Conservation (phyloP, 1,140 invertebrate species). For the Theocolax elegans region DNA sequence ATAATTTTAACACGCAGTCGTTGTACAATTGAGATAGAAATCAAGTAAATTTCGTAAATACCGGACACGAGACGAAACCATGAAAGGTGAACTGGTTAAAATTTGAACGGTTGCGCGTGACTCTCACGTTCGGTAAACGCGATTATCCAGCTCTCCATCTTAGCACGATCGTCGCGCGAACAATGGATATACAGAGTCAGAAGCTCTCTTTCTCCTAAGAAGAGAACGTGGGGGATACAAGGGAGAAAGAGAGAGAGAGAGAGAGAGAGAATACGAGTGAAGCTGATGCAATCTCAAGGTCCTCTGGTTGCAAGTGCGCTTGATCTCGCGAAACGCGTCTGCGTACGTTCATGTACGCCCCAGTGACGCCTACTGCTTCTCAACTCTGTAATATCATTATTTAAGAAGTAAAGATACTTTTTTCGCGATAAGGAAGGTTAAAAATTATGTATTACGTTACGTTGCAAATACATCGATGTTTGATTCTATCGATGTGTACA, state of each 20-base stretch:
- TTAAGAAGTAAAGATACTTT: too few relatives aligned
- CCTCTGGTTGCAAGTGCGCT: slow-evolving; percentile 3
- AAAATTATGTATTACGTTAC: too few relatives aligned
- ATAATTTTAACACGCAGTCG: too few relatives aligned
- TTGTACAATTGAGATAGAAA: too few relatives aligned
- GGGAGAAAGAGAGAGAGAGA: slow-evolving; percentile 48
- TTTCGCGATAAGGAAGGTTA: too few relatives aligned
- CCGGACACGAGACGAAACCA: neutral
- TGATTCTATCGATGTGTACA: too few relatives aligned
- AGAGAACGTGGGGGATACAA: neutral
- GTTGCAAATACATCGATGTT: too few relatives aligned
- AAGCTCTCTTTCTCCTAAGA: neutral
- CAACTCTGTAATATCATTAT: too few relatives aligned
- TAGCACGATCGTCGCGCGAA: slow-evolving; percentile 7
- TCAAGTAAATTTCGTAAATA: neutral
- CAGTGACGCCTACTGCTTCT: too few relatives aligned
- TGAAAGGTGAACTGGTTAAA: neutral
- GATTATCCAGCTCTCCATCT: slow-evolving; percentile 18
- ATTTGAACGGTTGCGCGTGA: neutral
- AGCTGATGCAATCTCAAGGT: slow-evolving; percentile 23
- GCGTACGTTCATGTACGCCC: neutral
- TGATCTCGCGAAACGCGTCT: neutral
- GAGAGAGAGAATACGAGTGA: slow-evolving; percentile 52
- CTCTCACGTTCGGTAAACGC: slow-evolving; percentile 10
- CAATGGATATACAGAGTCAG: slow-evolving; percentile 18